A percentile compares a stretch with the other conserved stretches of the same genome.
Conservation (phyloP, 2,888 invertebrate genomes). For the Drosophila limbata region DNA sequence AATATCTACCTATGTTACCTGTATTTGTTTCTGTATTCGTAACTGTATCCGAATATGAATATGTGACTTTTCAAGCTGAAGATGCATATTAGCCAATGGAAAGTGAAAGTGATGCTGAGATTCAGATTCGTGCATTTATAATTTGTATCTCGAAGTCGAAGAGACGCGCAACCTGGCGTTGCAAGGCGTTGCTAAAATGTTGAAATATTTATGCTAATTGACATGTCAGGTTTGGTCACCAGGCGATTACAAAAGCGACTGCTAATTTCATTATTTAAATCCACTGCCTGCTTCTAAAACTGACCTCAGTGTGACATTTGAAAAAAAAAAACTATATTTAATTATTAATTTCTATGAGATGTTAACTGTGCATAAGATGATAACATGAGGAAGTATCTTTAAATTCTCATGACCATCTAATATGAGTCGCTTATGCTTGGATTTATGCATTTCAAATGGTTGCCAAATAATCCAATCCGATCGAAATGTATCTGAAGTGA, state of each 20-base stretch:
- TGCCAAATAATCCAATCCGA: neutral
- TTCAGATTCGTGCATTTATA: constrained; percentile 70
- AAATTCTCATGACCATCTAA: constrained; percentile 30
- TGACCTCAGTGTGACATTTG: neutral
- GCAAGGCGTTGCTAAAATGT: constrained; percentile 58
- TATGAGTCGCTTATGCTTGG: constrained; percentile 1
- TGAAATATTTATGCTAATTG: constrained; percentile 60
- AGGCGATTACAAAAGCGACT: constrained; percentile 45
- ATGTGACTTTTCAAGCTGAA: constrained; percentile 29
- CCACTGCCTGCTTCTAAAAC: constrained; percentile 9
- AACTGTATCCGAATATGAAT: constrained; percentile 25
- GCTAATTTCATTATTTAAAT: constrained; percentile 28
- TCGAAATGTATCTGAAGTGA: neutral
- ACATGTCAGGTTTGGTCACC: constrained; percentile 25
- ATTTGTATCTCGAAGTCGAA: constrained; percentile 57
- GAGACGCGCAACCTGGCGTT: constrained; percentile 19
- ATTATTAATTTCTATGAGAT: neutral
- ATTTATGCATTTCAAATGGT: constrained; percentile 13
- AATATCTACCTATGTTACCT: constrained; percentile 10
- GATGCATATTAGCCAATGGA: constrained; percentile 67
- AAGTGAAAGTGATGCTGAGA: constrained; percentile 70
- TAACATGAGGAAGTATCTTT: too few relatives aligned
- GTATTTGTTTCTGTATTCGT: constrained; percentile 20
- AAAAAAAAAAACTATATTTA: neutral
- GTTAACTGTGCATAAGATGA: constrained; percentile 15